These are phyloP conservation scores for Sylvilagus floridanus DNA, from an alignment of 2,797 vertebrate genomes.

Conservation along the genomic window DNA sequence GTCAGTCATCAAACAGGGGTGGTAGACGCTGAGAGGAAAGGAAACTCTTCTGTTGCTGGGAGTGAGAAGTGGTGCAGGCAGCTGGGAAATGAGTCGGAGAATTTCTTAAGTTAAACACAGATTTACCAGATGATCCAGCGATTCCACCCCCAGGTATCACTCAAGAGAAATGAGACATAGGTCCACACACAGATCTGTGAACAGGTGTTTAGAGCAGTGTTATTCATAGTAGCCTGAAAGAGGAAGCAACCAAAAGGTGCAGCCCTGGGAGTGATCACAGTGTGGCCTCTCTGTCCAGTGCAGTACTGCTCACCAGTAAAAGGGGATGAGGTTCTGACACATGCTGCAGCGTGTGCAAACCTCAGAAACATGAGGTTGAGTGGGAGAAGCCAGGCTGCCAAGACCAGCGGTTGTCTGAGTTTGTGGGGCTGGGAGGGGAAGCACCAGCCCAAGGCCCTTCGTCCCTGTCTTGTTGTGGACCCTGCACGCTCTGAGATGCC, in stretches of 20 bases:
- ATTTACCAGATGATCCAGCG: not conserved
- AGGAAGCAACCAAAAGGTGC: not conserved
- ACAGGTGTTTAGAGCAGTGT: not conserved
- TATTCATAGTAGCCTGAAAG: not conserved
- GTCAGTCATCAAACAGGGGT: not conserved
- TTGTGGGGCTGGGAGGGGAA: not conserved
- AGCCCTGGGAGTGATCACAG: not conserved
- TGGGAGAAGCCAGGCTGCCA: not conserved
- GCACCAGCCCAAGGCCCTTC: not conserved
- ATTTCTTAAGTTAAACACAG: not conserved
- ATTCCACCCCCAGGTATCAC: not conserved
- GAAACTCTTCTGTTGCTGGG: accelerated
- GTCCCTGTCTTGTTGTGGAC: not conserved
- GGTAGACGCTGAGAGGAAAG: not conserved
- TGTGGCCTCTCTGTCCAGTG: accelerated
- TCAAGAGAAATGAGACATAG: not conserved
- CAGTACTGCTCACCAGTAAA: not conserved
- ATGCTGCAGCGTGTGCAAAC: not conserved
- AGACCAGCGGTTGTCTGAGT: not conserved
- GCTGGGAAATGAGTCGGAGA: not conserved
- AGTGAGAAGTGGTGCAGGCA: not conserved
- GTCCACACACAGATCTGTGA: not conserved
- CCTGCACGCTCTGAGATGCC: not conserved
- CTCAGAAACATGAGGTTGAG: not conserved
- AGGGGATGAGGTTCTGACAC: too few species aligned